Evolutionary conservation across 2,113 vertebrate genomes (phyloP), one percentile per base, ranked within the genome.

Genomic region (Collichthys lucidus): DNA sequence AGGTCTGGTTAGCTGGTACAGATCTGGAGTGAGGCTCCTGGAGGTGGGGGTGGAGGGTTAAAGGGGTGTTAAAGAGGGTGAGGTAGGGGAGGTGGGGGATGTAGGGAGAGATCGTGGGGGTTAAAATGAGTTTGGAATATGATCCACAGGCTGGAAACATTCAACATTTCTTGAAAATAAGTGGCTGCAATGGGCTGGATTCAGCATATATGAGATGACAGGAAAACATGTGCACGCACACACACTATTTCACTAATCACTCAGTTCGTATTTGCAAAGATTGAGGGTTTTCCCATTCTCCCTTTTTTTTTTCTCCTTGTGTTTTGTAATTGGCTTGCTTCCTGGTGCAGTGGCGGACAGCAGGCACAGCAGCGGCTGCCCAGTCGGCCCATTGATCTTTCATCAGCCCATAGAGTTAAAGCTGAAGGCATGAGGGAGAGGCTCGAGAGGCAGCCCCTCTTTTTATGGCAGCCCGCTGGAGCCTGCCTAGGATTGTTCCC

Each of bases 401-500:
- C 93, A 91, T 92, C 91, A 90, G 91, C 83, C 90, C 79, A 79
- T 89, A 91, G 89, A 93, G 79, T 81, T 86, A 84, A 86, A 86
- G 86, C 83, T 84, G 87, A 81, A 90, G 89, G 86, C 74, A 87
- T 74, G 86, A 87, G 90, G 88, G 87, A 86, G 85, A 91, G 83
- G 77, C 82, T 82, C 63, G 83, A 79, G 86, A 86, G 87, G 86
- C 86, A 88, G 87, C 79, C 87, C 70, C 81, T 84, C 86, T 88
- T 91, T 92, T 93, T 93, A 93, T 89, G 87, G 92, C 92, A 91
- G 90, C 92, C 86, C 75, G 69, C 93, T 93, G 94, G 93, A 94
- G 91, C 94, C 94, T 90, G 92, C 73, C 91, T 92, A 19, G 79
- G 91, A 95, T 95, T 95, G 94, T 95, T 94, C 89, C 89, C 84